These are phyloP conservation scores for Scomber japonicus DNA, from an alignment of 2,113 vertebrate genomes.

Conservation along the genomic window DNA sequence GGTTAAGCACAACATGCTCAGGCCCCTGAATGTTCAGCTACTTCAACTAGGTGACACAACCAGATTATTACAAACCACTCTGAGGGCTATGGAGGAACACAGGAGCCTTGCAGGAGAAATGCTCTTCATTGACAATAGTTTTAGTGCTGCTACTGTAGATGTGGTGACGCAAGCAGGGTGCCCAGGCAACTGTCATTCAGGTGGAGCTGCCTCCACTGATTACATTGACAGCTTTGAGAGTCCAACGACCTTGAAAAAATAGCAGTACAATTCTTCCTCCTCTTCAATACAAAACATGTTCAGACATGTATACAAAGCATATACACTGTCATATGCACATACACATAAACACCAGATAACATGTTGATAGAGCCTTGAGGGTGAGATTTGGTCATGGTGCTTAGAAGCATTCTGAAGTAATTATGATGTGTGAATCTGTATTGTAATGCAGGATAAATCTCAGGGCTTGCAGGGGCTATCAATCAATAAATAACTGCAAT, in stretches of 20 bases:
- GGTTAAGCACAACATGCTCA: slow-evolving; percentile 5
- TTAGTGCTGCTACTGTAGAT: not conserved
- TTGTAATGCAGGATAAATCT: not conserved
- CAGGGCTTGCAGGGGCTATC: not conserved
- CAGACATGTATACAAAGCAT: not conserved
- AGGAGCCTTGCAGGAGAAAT: slow-evolving; percentile 7
- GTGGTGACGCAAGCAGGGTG: slow-evolving; percentile 32
- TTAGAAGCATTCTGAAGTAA: slow-evolving; percentile 5
- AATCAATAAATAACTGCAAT: not conserved
- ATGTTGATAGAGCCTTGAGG: not conserved
- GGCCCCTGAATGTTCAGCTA: slow-evolving; percentile 11
- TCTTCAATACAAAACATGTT: not conserved
- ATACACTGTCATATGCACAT: not conserved
- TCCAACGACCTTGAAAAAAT: not conserved
- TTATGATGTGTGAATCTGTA: slow-evolving; percentile 2
- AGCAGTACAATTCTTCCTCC: not conserved
- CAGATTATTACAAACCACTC: slow-evolving; percentile 8
- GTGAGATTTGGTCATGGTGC: not conserved
- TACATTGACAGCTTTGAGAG: slow-evolving; percentile 14
- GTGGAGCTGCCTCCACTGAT: slow-evolving; percentile 14
- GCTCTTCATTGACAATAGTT: slow-evolving; percentile 23
- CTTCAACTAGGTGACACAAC: slow-evolving; percentile 18
- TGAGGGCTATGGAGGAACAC: not conserved
- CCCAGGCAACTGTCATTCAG: slow-evolving; percentile 54
- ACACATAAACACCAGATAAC: not conserved